Conservation (phyloP, 2,113 vertebrate genomes). For the Rhegmatorhina hoffmannsi region DNA sequence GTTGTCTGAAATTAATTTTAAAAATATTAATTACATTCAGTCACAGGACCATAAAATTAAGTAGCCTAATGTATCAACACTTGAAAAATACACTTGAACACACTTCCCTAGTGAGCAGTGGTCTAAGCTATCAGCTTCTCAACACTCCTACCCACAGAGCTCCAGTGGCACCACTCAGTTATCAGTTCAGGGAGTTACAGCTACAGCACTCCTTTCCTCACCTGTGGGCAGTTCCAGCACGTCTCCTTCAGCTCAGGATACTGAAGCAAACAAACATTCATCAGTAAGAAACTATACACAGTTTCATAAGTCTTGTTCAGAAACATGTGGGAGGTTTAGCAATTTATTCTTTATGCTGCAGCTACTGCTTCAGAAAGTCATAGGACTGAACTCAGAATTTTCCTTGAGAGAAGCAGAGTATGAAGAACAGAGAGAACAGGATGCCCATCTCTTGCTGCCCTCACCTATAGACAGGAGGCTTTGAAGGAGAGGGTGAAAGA, state of each 20-base stretch:
- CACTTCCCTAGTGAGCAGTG: neutral
- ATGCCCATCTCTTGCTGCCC: neutral
- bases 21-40: constrained; percentile 48
- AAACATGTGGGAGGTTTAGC: neutral
- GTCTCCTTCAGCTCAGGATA: neutral
- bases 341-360: constrained; percentile 20
- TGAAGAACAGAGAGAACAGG: neutral
- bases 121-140: neutral
- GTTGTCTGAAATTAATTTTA: constrained; percentile 31
- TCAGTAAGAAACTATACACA: too few relatives aligned
- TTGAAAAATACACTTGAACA: constrained; percentile 57
- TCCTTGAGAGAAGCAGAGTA: neutral
- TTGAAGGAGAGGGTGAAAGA: constrained; percentile 27
- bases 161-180: neutral
- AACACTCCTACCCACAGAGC: neutral
- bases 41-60: constrained; percentile 51
- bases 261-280: neutral
- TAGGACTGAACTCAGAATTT: neutral
- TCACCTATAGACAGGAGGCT: neutral
- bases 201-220: neutral
- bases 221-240: neutral
- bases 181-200: neutral
- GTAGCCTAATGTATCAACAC: constrained; percentile 14
- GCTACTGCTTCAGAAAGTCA: neutral
- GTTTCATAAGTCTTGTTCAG: neutral